These are phyloP conservation scores for Gryon sp. DNA, from an alignment of 1,140 invertebrate species.

Conservation along the genomic window DNA sequence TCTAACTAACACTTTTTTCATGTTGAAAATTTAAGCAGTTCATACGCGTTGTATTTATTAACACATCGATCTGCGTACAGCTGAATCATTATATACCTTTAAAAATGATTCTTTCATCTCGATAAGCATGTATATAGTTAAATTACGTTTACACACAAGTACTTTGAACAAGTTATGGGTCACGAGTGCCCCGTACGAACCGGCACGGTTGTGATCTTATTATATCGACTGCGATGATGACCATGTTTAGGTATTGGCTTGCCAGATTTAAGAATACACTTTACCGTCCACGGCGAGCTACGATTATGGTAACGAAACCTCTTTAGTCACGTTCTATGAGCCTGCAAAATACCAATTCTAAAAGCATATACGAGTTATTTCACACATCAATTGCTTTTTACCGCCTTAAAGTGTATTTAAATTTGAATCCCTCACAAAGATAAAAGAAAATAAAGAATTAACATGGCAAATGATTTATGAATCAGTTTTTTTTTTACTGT, in stretches of 20 bases:
- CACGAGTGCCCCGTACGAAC: slow-evolving; percentile 64
- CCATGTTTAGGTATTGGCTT: slow-evolving; percentile 75
- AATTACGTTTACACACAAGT: slow-evolving; percentile 41
- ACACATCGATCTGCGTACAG: slow-evolving; percentile 18
- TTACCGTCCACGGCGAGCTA: slow-evolving; percentile 43
- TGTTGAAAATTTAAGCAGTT: background rate
- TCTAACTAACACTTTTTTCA: background rate
- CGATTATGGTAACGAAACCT: slow-evolving; percentile 74
- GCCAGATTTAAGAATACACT: slow-evolving; percentile 75
- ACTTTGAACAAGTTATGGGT: slow-evolving; percentile 57
- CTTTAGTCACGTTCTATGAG: slow-evolving; percentile 68
- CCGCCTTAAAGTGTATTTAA: no score
- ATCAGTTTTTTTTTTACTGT: background rate
- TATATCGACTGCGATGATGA: slow-evolving; percentile 72
- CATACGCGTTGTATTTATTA: slow-evolving; percentile 12
- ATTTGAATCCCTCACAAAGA: no score
- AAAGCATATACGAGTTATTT: slow-evolving; percentile 38
- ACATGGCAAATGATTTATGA: background rate
- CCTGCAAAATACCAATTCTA: slow-evolving; percentile 30
- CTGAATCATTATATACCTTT: slow-evolving; percentile 7
- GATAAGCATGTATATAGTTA: slow-evolving; percentile 31
- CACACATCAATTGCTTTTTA: slow-evolving; percentile 6
- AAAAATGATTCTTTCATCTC: slow-evolving; percentile 33
- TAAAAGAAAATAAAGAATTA: no score
- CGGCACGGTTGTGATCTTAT: slow-evolving; percentile 72